Conservation (phyloP, 64 coral and sea anemone species). For the Montipora cactus region DNA sequence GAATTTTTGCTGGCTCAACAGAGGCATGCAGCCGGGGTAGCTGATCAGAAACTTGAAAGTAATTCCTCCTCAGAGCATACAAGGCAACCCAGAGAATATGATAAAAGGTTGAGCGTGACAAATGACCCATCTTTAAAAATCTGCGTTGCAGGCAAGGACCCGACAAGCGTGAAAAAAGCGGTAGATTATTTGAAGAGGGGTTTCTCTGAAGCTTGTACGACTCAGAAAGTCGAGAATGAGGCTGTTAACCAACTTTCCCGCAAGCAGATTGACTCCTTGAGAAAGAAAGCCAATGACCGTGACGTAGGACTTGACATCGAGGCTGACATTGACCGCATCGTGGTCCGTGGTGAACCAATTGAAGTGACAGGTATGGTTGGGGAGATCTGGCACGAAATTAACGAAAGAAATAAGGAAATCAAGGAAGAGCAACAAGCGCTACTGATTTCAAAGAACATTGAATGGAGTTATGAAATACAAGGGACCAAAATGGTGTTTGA, state of each 20-base stretch:
- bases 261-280: conserved; percentile 5
- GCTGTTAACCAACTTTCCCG: no score
- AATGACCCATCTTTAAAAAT: not conserved
- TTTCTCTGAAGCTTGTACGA: conserved; percentile 43
- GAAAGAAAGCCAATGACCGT: conserved; percentile 22
- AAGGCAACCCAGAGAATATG: not conserved
- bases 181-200: conserved; percentile 26
- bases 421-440: no score
- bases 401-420: conserved; percentile 4
- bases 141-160: conserved; percentile 16
- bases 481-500: no score
- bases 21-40: not conserved
- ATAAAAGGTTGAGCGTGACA: not conserved
- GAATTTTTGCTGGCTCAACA: conserved; percentile 65
- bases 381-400: conserved; percentile 46
- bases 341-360: conserved; percentile 49
- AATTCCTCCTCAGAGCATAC: not conserved
- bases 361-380: conserved; percentile 57
- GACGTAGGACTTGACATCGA: conserved; percentile 56
- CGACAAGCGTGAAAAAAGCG: conserved; percentile 9
- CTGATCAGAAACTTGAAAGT: not conserved
- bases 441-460: no score
- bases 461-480: no score
- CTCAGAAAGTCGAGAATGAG: conserved; percentile 32
- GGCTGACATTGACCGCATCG: conserved; percentile 31